These are phyloP conservation scores for Thermophis baileyi DNA, from an alignment of 2,113 vertebrate species.

Conservation along the genomic window DNA sequence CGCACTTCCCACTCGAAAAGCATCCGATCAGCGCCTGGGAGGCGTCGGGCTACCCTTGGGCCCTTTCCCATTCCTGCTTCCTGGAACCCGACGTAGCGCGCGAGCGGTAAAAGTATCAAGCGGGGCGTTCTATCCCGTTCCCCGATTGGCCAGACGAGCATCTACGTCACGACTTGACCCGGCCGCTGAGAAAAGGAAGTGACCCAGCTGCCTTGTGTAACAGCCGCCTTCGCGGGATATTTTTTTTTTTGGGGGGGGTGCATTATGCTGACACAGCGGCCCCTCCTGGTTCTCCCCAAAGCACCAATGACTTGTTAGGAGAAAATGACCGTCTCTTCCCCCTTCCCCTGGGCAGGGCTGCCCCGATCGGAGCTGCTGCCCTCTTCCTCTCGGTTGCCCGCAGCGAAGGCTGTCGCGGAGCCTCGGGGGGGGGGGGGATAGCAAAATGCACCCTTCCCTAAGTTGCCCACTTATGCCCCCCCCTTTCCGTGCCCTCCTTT, in stretches of 20 bases:
- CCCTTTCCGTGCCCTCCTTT: not conserved
- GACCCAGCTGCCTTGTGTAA: constrained; percentile 21
- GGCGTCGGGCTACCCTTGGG: not conserved
- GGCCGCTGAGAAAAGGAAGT: not conserved
- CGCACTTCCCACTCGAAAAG: not conserved
- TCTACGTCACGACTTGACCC: not conserved
- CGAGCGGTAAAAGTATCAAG: not conserved
- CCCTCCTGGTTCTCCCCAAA: not conserved
- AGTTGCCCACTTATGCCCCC: not conserved
- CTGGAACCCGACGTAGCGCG: not conserved
- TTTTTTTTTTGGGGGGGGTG: too few species aligned
- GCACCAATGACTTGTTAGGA: not conserved
- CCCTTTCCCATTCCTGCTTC: not conserved
- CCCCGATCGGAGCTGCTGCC: not conserved
- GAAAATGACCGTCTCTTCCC: not conserved
- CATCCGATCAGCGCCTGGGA: not conserved
- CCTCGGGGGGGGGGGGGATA: not conserved
- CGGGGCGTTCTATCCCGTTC: not conserved
- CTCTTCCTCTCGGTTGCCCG: not conserved
- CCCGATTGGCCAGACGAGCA: not conserved
- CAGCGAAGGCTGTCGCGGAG: not conserved
- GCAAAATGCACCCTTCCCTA: not conserved
- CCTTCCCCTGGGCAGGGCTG: not conserved
- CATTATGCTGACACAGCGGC: not conserved
- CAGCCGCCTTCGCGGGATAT: not conserved